Percentiles rank a stretch among this genome's conserved stretches.
These are phyloP conservation scores for Xenotilapia leptura DNA, from an alignment of 2,113 vertebrate genomes.

Conservation along the genomic window DNA sequence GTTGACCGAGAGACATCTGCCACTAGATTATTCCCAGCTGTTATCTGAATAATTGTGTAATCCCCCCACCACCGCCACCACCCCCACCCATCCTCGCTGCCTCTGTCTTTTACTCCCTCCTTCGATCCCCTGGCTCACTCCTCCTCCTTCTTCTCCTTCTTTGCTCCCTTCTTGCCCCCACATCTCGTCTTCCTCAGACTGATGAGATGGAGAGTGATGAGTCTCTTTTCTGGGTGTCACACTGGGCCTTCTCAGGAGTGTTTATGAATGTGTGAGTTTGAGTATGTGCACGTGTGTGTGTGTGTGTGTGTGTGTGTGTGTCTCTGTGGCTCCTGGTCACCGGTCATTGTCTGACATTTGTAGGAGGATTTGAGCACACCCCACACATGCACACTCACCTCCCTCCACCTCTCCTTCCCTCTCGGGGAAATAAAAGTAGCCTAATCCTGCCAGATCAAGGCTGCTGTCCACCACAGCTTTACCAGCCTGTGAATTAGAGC, in stretches of 20 bases:
- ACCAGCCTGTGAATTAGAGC: constrained; percentile 64
- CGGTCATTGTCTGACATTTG: constrained; percentile 65
- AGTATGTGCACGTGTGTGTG: not conserved
- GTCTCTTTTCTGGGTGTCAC: constrained; percentile 24
- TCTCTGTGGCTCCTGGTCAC: constrained; percentile 26
- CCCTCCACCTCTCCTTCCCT: not conserved
- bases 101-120: not conserved
- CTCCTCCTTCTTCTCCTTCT: constrained; percentile 9
- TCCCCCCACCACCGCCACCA: constrained; percentile 17
- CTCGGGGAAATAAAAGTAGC: constrained; percentile 65
- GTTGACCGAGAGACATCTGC: constrained; percentile 78
- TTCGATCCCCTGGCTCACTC: not conserved
- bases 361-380: constrained; percentile 44
- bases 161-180: constrained; percentile 28
- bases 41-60: constrained; percentile 80
- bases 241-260: not conserved
- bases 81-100: not conserved
- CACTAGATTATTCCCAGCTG: constrained; percentile 79
- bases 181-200: constrained; percentile 17
- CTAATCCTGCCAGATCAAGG: constrained; percentile 70
- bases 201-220: constrained; percentile 40
- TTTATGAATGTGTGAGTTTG: constrained; percentile 25
- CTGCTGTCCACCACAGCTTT: constrained; percentile 66
- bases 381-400: not conserved
- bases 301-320: not conserved